Evolutionary conservation across 2,888 invertebrate species (phyloP), one percentile per base, ranked within the genome.

Genomic region (Drosophila gaucha): DNA sequence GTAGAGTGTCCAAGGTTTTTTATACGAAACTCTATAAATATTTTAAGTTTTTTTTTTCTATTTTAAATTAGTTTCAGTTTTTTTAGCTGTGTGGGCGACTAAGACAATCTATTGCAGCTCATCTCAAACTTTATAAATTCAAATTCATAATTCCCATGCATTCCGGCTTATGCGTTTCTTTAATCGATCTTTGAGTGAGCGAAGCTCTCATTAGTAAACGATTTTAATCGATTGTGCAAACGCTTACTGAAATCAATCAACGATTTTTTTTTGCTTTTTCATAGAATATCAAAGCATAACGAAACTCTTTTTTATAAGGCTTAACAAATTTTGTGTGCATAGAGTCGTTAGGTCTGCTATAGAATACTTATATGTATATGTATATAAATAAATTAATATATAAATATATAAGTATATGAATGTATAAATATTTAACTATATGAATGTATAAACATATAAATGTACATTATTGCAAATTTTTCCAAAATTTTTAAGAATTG

Each of bases 1-100:
- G 56, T 50, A 6, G 30, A 33, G 58, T 78, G 69, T 57, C 76
- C 65, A 82, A 78, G 79, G 86, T 78, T 82, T 73, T 59, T 43
- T 43, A 30, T 14, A 16, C 33, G 20, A 65, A 60, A 60, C 44
- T 59, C 50, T 43, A 47, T 33, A 62, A 57, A 60, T 70, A 35
- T 41, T 14, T 14, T 14, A 14, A 9, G 14, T 14, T 67, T 57
- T 44, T 44, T 44, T 4, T 6, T 16, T 46, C 16, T 28, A 33
- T 35, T 10, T 3, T 3, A 36, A 28, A 36, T 35, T 33, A 4
- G 16, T 28, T 57, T 2, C 8, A 26, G 20, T 20, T 9, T 44
- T 41, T 33, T n/a, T 10, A 10, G 9, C 31, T 39, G 30, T n/a
- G 68, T 52, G 68, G 71, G 60, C 74, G 57, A 39, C 33, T 63